Evolutionary conservation across 2,888 invertebrate genomes (phyloP), one percentile per base, ranked within the genome.

Genomic region (Brachyptera risi): DNA sequence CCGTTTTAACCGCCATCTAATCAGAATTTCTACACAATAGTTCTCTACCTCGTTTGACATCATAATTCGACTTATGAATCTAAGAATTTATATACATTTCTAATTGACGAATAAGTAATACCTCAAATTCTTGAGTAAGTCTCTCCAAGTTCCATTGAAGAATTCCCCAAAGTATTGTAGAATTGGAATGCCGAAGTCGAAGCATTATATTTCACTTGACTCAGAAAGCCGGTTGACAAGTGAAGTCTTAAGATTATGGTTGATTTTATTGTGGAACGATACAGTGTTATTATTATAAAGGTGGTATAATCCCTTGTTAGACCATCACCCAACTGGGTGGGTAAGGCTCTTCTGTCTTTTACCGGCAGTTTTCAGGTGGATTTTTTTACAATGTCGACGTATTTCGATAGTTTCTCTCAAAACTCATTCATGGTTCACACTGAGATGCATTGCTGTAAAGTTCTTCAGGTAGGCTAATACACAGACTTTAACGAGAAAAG

Each of bases 351-450:
- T 31, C 11, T 31, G 31, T 31, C 44, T 19, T 44, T 44, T 21
- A 11, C 3, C 19, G 15, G 44, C 21, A 21, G 11, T 19, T 19
- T 11, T 11, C 44, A 44, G 44, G 44, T 44, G 44, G n/a, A 44
- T 44, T 44, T 44, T 44, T 19, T 19, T 44, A 21, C 19, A 19
- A 44, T 44, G 15, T 44, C 44, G 21, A 7, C 31, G 5, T 31
- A 11, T 31, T 31, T 31, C 11, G 31, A 31, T 5, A 31, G 7
- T 31, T 31, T 31, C 31, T 5, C 31, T 31, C 31, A 7, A 11
- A 15, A 19, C 44, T 44, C 44, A 44, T 44, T 44, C 44, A 44
- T 44, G 44, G 44, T 17, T 44, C 17, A n/a, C 44, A 44, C 15
- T 17, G 3, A n/a, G n/a, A n/a, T n/a, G n/a, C 11, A 19, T 19